Evolutionary conservation across 2,797 vertebrate species (phyloP).

Genomic region (Schizopygopsis pylzovi): DNA sequence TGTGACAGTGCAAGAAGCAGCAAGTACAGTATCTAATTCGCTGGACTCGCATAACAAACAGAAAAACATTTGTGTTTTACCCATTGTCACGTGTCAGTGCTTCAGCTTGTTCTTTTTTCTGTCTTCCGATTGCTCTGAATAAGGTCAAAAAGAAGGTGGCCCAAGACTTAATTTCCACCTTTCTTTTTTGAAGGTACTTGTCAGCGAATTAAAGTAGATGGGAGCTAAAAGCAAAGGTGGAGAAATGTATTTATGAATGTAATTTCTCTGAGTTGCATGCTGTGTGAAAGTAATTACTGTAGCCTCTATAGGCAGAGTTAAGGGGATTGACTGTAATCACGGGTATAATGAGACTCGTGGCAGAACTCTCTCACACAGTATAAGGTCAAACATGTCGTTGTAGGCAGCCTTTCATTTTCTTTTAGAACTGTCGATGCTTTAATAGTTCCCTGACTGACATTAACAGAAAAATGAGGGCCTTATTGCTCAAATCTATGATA

Average conservation of each 20-base stretch:
- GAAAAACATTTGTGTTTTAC: slow-evolving; percentile 12
- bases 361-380: slow-evolving; percentile 56
- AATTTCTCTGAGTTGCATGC: slow-evolving; percentile 52
- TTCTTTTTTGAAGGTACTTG: slow-evolving; percentile 50
- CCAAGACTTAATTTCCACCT: slow-evolving; percentile 47
- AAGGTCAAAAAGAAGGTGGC: slow-evolving; percentile 41
- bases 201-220: slow-evolving; percentile 41
- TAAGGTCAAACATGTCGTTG: slow-evolving; percentile 68
- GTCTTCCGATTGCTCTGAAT: not conserved
- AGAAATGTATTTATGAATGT: slow-evolving; percentile 40
- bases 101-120: not conserved
- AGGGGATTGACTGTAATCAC: slow-evolving; percentile 59
- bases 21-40: not conserved
- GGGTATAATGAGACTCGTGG: slow-evolving; percentile 52
- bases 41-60: not conserved
- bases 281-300: slow-evolving; percentile 57
- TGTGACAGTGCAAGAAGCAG: not conserved
- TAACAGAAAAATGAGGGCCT: slow-evolving; percentile 74
- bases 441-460: slow-evolving; percentile 77
- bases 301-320: slow-evolving; percentile 51
- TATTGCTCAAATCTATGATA: slow-evolving; percentile 75
- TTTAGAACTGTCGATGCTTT: slow-evolving; percentile 70
- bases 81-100: not conserved
- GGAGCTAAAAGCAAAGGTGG: slow-evolving; percentile 52
- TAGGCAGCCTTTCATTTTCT: slow-evolving; percentile 78